phyloP scores from a whole-genome alignment of 2,113 vertebrate genomes.

The Capricornis sumatraensis region DNA sequence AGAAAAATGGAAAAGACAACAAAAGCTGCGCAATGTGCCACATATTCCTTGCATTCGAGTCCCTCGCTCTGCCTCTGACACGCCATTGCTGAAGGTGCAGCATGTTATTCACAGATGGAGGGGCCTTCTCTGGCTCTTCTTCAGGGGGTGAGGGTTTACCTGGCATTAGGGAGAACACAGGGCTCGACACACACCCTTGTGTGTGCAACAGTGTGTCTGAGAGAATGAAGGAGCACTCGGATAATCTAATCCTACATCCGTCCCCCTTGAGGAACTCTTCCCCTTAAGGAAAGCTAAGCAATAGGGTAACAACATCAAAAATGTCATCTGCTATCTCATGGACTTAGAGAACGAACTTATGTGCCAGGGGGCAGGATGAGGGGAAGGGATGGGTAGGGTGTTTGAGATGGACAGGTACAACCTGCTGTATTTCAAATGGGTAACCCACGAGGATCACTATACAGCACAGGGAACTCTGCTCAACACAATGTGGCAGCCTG shows the following conservation, averaged over 20 bases:
- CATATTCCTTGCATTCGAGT: slow-evolving; percentile 12
- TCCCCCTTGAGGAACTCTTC: background rate
- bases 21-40: background rate
- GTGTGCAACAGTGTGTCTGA: accelerated
- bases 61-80: background rate
- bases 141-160: background rate
- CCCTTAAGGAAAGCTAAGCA: background rate
- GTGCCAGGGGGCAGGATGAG: background rate
- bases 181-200: accelerated
- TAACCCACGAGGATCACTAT: background rate
- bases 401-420: background rate
- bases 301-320: background rate
- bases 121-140: background rate
- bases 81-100: slow-evolving; percentile 59
- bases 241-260: too few species aligned
- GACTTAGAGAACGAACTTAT: background rate
- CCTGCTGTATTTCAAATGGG: background rate
- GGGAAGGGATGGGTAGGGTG: background rate
- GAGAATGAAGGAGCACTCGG: background rate
- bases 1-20: slow-evolving; percentile 18
- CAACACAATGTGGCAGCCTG: background rate
- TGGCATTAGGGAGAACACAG: background rate
- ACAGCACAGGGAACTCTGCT: background rate
- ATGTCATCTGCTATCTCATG: background rate
- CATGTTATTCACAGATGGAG: background rate